Evolutionary conservation across 2,888 invertebrate species (phyloP), one percentile per base, ranked within the genome.

Genomic region (Anodontia alba): DNA sequence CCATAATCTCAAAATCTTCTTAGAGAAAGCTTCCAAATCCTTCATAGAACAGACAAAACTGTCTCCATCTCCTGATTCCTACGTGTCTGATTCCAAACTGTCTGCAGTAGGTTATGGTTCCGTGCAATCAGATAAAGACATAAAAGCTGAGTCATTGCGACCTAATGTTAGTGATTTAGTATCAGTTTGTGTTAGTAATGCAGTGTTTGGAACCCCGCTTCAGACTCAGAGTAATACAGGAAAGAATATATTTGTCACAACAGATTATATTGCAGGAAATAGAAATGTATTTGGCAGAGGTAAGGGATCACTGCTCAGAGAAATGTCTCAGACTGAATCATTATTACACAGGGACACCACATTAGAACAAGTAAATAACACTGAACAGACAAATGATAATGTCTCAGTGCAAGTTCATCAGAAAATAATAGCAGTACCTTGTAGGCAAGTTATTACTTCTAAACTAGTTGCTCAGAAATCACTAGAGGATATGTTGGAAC

Each of bases 1-100:
- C 1, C 94, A 94, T 73, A 90, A 90, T 38, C 76, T 93, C 31
- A 86, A 90, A 38, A 89, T 94, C 26, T 93, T 91, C 73, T 76
- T 89, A 23, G 88, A 90, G 66, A 86, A 77, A 20, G 79, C 78
- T 33, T 69, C 83, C 0, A 66, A 74, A 49, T 67, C 78, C 3
- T 29, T 74, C 7, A 42, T 71, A 29, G 23, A 71, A 17, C 31
- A 79, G 42, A 33, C 54, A 2, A 46, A 46, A 17, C 17, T 46
- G 46, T 46, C 46, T 46, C 20, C 15, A 20, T 46, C 46, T 46
- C 46, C 46, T 46, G 46, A 2, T 46, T 12, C 46, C 46, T 3
- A 46, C 2, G 2, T 46, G 17, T 46, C 15, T 46, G 46, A 20
- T 15, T 46, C 46, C 8, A 12, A 46, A 46, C 20, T 46, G n/a